Base-by-base conservation (phyloP, 2,888 invertebrate genomes). In the Habroteleia sp. region DNA sequence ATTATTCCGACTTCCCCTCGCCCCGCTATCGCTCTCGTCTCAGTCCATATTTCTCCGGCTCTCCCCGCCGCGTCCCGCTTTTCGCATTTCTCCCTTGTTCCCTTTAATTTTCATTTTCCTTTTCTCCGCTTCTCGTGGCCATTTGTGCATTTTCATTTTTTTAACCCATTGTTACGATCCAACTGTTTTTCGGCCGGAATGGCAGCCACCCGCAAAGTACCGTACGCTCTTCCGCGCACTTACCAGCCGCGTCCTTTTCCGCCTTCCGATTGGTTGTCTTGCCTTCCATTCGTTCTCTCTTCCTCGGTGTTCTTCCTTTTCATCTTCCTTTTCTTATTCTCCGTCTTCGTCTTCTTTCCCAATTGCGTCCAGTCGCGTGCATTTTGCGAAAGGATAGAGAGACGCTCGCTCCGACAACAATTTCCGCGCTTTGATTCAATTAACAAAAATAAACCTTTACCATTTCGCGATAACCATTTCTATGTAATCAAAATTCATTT, bases 31-130 rank as follows among this genome's bases (percentile, higher is more conserved):
- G 31, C 23, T 27, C 56, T 72, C 65, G 42, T 56, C n/a, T n/a
- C 65, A 63, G 54, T 72, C 72, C 63, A 63, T 72, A 63, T 72
- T 63, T 65, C 72, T 56, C 48, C 31, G 44, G 50, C 65, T 72
- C 72, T 41, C 46, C 44, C 25, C 46, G 44, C 17, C 8, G 23
- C 31, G 16, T 42, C 41, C 20, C 46, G 27, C 17, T 58, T 68
- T 23, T 68, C 58, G 37, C 65, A 10, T 27, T 23, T 29, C 48
- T 16, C 56, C 7, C 66, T 46, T 41, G 39, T 29, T 69, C 42
- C 50, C 42, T 69, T 50, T 60, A 60, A 60, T 69, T 69, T 60
- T 42, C 50, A 60, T 60, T 44, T 37, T 48, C 37, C 68, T 29
- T 13, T 10, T 11, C 31, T 13, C 37, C 37, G 14, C 46, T 17